These are phyloP conservation scores for Oryzias javanicus DNA, from an alignment of 2,113 vertebrate species.

Conservation along the genomic window DNA sequence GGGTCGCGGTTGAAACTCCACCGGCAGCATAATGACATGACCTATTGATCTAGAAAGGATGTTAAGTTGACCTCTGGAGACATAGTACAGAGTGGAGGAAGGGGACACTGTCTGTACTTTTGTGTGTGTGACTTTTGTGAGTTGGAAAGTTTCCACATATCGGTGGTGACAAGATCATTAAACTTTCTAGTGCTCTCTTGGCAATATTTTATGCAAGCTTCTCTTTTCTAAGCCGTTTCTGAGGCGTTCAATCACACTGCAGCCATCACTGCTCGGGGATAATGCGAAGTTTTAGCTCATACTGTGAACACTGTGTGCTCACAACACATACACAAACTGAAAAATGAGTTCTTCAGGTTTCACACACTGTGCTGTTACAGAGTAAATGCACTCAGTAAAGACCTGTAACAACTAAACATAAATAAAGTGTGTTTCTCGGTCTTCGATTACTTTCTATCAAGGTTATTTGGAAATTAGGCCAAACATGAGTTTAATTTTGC, in stretches of 20 bases:
- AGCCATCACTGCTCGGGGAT: neutral
- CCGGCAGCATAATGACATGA: slow-evolving; percentile 55
- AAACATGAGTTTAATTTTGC: no score
- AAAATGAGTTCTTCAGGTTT: no score
- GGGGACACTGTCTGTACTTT: neutral
- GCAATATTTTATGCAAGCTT: neutral
- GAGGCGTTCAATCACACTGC: neutral
- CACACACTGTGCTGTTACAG: no score
- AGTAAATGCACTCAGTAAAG: no score
- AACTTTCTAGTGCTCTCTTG: slow-evolving; percentile 1
- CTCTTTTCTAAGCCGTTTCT: neutral
- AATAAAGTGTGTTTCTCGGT: no score
- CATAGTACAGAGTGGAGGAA: slow-evolving; percentile 9
- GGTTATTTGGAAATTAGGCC: no score
- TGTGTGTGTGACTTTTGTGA: neutral
- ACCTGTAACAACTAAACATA: no score
- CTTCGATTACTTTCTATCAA: no score
- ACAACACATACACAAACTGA: no score
- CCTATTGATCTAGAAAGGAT: slow-evolving; percentile 59
- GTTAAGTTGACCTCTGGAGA: slow-evolving; percentile 51
- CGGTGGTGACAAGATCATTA: neutral
- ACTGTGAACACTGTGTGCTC: no score
- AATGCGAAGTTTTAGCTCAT: no score
- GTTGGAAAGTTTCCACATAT: slow-evolving; percentile 2
- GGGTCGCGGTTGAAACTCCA: slow-evolving; percentile 51